Evolutionary conservation across 2,113 vertebrate genomes (phyloP), one percentile per base, ranked within the genome.

Genomic region (Macaca nemestrina): DNA sequence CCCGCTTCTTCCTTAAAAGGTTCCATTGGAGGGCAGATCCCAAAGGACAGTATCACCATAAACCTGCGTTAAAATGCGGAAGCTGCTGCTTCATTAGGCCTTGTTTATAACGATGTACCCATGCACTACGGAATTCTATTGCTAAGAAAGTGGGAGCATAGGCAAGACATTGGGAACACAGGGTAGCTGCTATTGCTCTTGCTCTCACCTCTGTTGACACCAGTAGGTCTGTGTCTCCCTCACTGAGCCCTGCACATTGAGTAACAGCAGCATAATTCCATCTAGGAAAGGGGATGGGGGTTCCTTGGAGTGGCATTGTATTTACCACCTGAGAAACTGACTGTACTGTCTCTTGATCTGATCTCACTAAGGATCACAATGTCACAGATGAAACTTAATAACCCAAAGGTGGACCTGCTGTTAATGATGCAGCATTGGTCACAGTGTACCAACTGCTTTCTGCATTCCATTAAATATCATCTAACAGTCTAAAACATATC

Each of bases 1-100:
- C 0, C 99, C 99, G 0, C 98, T 99, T 64, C 99, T 99, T 75
- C 99, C 99, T 0, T 99, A 98, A 98, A 85, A 1, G 18, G 67
- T 87, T 35, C 88, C 38, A 0, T 2, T 0, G 4, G 90, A 52
- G 2, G 83, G 52, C 80, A 92, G 17, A 81, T 96, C 93, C 90
- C 48, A 0, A 20, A 11, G 14, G 80, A 95, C 92, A 84, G 72
- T 87, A 10, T 2, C 94, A 40, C 79, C 50, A 75, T 5, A n/a
- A 85, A 89, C 38, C 20, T 25, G 6, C 1, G 83, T 13, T 81
- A 96, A 73, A 90, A 97, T n/a, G 25, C 55, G 84, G 97, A 97
- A 97, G 97, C 90, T 16, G 5, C 93, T 95, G 93, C 93, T 98
- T 96, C 92, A 7, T 14, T 27, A 96, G 97, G 94, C 95, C 93